Percentiles rank a stretch among this genome's conserved stretches.
Conservation (phyloP, 2,113 vertebrate species). For the Crocuta crocuta region DNA sequence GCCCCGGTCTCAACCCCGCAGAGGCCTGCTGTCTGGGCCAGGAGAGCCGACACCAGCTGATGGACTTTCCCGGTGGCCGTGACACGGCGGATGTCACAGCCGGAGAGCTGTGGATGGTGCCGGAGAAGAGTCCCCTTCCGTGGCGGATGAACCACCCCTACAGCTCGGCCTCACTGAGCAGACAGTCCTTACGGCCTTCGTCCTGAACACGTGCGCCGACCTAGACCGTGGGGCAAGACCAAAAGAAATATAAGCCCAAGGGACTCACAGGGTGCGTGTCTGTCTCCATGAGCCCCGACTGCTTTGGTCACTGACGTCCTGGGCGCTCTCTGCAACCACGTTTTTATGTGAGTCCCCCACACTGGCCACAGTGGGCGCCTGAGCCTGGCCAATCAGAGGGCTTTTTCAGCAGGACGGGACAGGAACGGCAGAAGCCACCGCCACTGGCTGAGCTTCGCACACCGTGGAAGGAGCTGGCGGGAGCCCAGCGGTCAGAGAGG, state of each 20-base stretch:
- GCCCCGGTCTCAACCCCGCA: rapidly evolving
- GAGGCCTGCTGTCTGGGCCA: background rate
- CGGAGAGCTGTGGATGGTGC: too few species aligned
- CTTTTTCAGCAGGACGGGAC: too few species aligned
- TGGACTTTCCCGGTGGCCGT: background rate
- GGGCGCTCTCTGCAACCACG: background rate
- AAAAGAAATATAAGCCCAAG: background rate
- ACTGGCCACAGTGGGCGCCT: background rate
- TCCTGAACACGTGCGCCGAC: background rate
- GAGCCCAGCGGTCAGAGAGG: background rate
- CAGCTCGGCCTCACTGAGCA: rapidly evolving
- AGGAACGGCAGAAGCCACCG: too few species aligned
- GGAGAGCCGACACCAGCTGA: too few species aligned
- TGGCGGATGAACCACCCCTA: background rate
- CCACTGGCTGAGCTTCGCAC: background rate
- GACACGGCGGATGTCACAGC: too few species aligned
- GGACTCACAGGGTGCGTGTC: rapidly evolving
- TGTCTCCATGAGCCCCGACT: too few species aligned
- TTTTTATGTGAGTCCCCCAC: background rate
- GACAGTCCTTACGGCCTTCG: background rate
- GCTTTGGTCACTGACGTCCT: background rate
- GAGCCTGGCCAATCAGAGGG: background rate
- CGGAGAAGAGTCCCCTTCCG: background rate
- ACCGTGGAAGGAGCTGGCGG: rapidly evolving
- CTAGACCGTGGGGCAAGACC: background rate